Evolutionary conservation across 2,888 invertebrate species (phyloP).

Genomic region (Scelioninae gen. 1): DNA sequence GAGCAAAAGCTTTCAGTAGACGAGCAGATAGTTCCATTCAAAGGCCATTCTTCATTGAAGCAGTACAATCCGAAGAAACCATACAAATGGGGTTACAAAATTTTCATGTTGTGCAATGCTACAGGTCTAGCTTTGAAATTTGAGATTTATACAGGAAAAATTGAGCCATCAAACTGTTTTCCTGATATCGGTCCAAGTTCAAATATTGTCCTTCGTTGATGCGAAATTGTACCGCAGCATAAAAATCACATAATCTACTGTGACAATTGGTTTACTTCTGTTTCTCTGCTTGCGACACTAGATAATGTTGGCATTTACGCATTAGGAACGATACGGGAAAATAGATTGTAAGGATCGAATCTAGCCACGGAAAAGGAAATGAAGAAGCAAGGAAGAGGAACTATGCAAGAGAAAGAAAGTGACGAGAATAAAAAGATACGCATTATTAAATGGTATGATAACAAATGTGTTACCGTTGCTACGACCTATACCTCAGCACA

Average conservation of each 20-base stretch:
- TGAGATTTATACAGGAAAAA: conserved; percentile 34
- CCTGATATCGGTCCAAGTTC: conserved; percentile 43
- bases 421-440: conserved; percentile 31
- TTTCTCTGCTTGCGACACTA: conserved; percentile 1
- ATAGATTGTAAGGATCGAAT: conserved; percentile 15
- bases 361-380: conserved; percentile 21
- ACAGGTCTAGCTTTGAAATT: conserved; percentile 34
- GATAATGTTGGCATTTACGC: conserved; percentile 19
- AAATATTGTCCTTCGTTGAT: conserved; percentile 19
- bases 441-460: conserved; percentile 23
- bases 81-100: conserved; percentile 48
- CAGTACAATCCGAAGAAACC: conserved; percentile 47
- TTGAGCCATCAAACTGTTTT: conserved; percentile 32
- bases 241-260: conserved; percentile 23
- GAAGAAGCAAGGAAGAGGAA: conserved; percentile 25
- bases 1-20: conserved; percentile 41
- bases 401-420: conserved; percentile 22
- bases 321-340: conserved; percentile 4
- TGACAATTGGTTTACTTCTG: conserved; percentile 43
- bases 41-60: conserved; percentile 33
- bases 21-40: conserved; percentile 39
- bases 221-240: conserved; percentile 17
- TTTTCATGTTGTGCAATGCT: conserved; percentile 28
- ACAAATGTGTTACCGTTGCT: conserved; percentile 36
- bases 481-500: conserved; percentile 32